These are phyloP conservation scores for Lasioglossum oenotherae DNA, from an alignment of 2,888 invertebrate species.

Conservation along the genomic window DNA sequence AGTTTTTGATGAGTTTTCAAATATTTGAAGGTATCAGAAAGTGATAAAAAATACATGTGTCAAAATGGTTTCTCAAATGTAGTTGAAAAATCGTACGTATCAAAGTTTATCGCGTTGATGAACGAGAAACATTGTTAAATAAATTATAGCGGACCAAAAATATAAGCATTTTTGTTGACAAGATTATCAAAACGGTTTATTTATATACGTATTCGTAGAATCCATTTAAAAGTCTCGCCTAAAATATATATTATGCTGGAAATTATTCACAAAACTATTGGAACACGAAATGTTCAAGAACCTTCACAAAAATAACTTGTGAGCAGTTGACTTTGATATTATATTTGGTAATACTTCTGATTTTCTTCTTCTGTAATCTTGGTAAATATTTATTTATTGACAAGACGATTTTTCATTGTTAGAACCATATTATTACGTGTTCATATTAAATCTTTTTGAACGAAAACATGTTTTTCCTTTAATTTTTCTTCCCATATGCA, in stretches of 20 bases:
- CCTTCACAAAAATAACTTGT: constrained; percentile 25
- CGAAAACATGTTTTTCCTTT: background rate
- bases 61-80: constrained; percentile 61
- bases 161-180: constrained; percentile 24
- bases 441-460: background rate
- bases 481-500: background rate
- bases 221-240: background rate
- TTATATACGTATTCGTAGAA: background rate
- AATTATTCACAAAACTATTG: constrained; percentile 14
- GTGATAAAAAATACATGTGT: constrained; percentile 37
- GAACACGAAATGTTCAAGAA: constrained; percentile 11
- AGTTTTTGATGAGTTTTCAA: constrained; percentile 12
- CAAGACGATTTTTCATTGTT: background rate
- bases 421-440: background rate
- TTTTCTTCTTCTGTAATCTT: background rate
- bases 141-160: constrained; percentile 60
- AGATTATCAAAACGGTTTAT: constrained; percentile 12
- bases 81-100: constrained; percentile 56
- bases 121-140: constrained; percentile 56
- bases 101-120: constrained; percentile 50
- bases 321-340: constrained; percentile 1
- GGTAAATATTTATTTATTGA: constrained; percentile 10
- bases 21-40: constrained; percentile 47
- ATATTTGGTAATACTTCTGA: constrained; percentile 19
- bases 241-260: background rate